A percentile compares a stretch with the other conserved stretches of the same genome.
These are phyloP conservation scores for Seriola aureovittata DNA, from an alignment of 2,113 vertebrate genomes.

Conservation along the genomic window DNA sequence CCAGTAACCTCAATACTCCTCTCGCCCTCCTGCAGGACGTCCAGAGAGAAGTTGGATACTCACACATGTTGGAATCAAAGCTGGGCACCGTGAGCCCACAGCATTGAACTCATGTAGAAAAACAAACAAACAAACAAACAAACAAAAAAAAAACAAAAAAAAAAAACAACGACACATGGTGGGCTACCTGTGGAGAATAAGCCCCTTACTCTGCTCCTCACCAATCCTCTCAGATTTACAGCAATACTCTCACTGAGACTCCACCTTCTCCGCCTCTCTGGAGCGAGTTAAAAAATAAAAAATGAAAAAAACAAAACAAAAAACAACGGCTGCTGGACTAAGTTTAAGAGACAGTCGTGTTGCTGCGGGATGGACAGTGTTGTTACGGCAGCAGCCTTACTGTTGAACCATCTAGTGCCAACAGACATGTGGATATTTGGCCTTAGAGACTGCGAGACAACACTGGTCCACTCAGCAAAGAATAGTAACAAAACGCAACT, in stretches of 20 bases:
- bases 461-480: constrained; percentile 62
- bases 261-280: constrained; percentile 55
- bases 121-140: no score
- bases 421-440: constrained; percentile 71
- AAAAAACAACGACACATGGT: constrained; percentile 38
- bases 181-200: constrained; percentile 45
- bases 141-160: no score
- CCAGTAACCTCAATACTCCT: constrained; percentile 59
- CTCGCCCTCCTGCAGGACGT: constrained; percentile 40
- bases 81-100: constrained; percentile 33
- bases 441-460: constrained; percentile 73
- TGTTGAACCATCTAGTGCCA: constrained; percentile 60
- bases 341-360: constrained; percentile 43
- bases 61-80: constrained; percentile 55
- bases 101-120: constrained; percentile 36
- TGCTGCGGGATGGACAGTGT: constrained; percentile 48
- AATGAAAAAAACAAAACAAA: constrained; percentile 12
- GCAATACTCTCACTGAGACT: constrained; percentile 77
- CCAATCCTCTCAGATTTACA: constrained; percentile 71
- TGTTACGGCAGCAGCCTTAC: constrained; percentile 66
- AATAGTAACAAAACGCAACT: constrained; percentile 64
- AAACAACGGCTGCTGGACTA: constrained; percentile 55
- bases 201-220: constrained; percentile 50
- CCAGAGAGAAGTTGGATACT: constrained; percentile 58
- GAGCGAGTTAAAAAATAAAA: constrained; percentile 9